These are phyloP conservation scores for Macropus fuliginosus DNA, from an alignment of 2,797 vertebrate genomes.

Conservation along the genomic window DNA sequence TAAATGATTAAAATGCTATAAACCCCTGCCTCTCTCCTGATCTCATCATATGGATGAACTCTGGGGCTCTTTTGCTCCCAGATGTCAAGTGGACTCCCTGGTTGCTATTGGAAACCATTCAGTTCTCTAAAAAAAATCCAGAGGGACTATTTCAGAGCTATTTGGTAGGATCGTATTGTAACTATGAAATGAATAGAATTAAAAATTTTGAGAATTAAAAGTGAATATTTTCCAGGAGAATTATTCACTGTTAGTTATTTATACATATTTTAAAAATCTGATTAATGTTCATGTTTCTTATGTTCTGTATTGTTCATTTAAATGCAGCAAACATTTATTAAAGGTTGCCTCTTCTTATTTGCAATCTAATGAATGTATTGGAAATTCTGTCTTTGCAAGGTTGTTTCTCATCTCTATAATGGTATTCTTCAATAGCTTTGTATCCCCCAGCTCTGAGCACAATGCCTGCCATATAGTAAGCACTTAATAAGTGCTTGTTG, in stretches of 20 bases:
- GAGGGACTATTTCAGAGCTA: conserved; percentile 58
- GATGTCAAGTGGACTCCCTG: conserved; percentile 61
- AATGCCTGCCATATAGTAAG: background rate
- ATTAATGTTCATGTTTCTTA: background rate
- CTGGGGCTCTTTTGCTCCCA: conserved; percentile 55
- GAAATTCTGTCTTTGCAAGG: background rate
- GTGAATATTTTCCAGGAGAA: conserved; percentile 44
- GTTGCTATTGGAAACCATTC: conserved; percentile 69
- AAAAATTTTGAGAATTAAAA: conserved; percentile 58
- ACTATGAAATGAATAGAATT: conserved; percentile 58
- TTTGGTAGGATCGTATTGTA: conserved; percentile 55
- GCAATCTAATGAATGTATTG: background rate
- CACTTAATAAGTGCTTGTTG: background rate
- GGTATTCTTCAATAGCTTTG: background rate
- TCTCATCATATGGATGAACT: conserved; percentile 54
- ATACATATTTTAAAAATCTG: conserved; percentile 12
- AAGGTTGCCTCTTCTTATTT: conserved; percentile 40
- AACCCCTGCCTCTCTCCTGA: conserved; percentile 48
- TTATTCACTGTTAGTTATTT: conserved; percentile 36
- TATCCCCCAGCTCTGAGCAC: background rate
- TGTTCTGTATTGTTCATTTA: background rate
- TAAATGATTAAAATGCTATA: conserved; percentile 73
- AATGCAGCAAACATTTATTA: conserved; percentile 15
- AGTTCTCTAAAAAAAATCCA: conserved; percentile 51
- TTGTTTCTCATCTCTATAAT: background rate